phyloP scores from a whole-genome alignment of 2,113 vertebrate genomes.

The Otis tarda region DNA sequence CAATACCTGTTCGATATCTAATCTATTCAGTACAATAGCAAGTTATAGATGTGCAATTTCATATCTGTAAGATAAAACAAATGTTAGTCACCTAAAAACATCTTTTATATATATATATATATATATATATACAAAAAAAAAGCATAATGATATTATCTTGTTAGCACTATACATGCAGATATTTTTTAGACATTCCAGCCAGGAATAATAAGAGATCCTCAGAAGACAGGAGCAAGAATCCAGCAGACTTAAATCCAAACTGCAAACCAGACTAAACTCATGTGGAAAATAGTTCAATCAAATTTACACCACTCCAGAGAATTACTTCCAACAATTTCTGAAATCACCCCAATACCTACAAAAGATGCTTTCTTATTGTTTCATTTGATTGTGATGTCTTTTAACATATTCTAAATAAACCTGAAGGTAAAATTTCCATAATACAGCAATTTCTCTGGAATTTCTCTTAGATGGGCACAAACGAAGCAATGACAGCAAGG shows the following conservation, averaged over 20 bases:
- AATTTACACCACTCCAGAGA: not conserved
- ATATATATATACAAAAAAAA: not conserved
- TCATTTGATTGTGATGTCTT: not conserved
- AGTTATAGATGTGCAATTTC: conserved; percentile 49
- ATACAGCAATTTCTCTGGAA: not conserved
- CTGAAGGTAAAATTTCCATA: not conserved
- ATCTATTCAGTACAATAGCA: conserved; percentile 34
- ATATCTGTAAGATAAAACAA: conserved; percentile 53
- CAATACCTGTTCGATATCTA: conserved; percentile 40
- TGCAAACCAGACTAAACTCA: not conserved
- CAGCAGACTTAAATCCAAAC: not conserved
- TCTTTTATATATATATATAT: not conserved
- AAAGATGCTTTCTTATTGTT: not conserved
- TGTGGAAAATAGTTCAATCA: not conserved
- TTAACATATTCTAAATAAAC: not conserved
- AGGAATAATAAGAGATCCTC: not conserved
- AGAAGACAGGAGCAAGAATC: not conserved
- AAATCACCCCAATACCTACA: not conserved
- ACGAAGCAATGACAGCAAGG: not conserved
- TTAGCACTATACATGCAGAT: conserved; percentile 12
- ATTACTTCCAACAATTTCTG: not conserved
- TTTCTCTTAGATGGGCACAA: not conserved
- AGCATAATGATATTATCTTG: conserved; percentile 45
- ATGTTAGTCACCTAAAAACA: conserved; percentile 40
- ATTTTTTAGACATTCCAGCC: not conserved